Conservation (phyloP, 2,888 invertebrate species). For the Pyrocoelia pectoralis region DNA sequence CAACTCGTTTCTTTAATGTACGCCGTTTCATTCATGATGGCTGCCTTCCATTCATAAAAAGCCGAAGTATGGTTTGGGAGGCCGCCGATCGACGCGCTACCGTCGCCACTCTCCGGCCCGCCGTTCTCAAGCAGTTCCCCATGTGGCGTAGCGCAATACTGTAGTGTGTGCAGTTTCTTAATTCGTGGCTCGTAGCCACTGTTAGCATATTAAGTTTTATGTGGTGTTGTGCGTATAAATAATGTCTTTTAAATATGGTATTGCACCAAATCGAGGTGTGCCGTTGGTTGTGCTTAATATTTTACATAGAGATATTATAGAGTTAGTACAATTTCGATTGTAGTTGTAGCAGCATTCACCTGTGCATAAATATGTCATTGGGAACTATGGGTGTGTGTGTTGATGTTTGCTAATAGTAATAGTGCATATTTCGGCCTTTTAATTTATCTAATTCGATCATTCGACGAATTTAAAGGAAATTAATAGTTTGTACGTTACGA, state of each 20-base stretch:
- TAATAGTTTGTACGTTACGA: too few relatives aligned
- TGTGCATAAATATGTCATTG: constrained; percentile 53
- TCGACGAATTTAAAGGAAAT: background rate
- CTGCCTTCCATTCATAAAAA: constrained; percentile 78
- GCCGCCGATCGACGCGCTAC: constrained; percentile 53
- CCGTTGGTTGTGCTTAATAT: constrained; percentile 31
- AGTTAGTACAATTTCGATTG: constrained; percentile 28
- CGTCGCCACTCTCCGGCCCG: constrained; percentile 45
- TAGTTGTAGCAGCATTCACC: constrained; percentile 46
- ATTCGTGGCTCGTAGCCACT: constrained; percentile 30
- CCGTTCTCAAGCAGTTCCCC: constrained; percentile 29
- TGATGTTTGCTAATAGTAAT: constrained; percentile 10
- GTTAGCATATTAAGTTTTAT: constrained; percentile 39
- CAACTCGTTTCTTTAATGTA: constrained; percentile 59
- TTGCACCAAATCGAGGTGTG: constrained; percentile 31
- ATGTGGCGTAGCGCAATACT: constrained; percentile 32
- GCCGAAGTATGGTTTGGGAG: constrained; percentile 62
- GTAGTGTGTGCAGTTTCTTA: constrained; percentile 18
- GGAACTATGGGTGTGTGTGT: constrained; percentile 51
- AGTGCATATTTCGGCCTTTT: constrained; percentile 11
- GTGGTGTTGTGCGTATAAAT: constrained; percentile 21
- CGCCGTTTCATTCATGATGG: constrained; percentile 75
- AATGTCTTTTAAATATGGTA: constrained; percentile 39
- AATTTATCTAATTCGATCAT: background rate
- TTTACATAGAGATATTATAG: constrained; percentile 30